Percentiles rank a stretch among this genome's conserved stretches.
These are phyloP conservation scores for Heterodera filipjevi DNA, from an alignment of 2,888 invertebrate genomes.

Conservation along the genomic window DNA sequence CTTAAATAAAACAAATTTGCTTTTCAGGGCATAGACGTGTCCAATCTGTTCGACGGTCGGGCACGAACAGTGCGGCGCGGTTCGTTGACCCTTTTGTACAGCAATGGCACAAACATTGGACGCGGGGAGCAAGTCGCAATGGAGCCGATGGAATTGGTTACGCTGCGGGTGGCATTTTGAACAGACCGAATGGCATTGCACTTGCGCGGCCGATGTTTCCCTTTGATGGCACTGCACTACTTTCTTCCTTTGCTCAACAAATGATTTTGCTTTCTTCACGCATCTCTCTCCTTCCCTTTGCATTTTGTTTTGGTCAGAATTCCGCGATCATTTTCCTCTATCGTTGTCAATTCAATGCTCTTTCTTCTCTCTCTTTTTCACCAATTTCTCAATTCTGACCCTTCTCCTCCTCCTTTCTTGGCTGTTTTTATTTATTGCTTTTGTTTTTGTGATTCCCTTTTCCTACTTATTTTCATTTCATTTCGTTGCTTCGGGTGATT, in stretches of 20 bases:
- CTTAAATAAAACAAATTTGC: too few relatives aligned
- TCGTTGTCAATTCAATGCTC: not conserved
- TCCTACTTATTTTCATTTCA: not conserved
- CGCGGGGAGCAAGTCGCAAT: not conserved
- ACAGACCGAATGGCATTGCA: not conserved
- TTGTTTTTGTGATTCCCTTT: not conserved
- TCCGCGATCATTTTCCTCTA: not conserved
- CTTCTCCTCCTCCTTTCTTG: not conserved
- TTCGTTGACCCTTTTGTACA: constrained; percentile 13
- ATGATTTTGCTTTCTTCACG: not conserved
- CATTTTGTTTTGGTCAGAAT: too few relatives aligned
- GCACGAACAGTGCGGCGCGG: constrained; percentile 1
- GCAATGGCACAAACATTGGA: not conserved
- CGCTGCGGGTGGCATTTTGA: constrained; percentile 20
- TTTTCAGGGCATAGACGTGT: not conserved
- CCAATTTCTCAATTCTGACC: not conserved
- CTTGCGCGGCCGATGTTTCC: not conserved
- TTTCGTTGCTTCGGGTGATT: not conserved
- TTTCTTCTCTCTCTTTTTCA: not conserved
- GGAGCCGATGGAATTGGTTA: constrained; percentile 23
- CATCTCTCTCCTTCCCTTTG: not conserved
- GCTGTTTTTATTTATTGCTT: not conserved
- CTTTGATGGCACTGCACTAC: not conserved
- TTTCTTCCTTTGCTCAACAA: not conserved
- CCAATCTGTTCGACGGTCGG: not conserved